phyloP scores from a whole-genome alignment of 2,797 vertebrate genomes.

The Ataeniobius toweri region DNA sequence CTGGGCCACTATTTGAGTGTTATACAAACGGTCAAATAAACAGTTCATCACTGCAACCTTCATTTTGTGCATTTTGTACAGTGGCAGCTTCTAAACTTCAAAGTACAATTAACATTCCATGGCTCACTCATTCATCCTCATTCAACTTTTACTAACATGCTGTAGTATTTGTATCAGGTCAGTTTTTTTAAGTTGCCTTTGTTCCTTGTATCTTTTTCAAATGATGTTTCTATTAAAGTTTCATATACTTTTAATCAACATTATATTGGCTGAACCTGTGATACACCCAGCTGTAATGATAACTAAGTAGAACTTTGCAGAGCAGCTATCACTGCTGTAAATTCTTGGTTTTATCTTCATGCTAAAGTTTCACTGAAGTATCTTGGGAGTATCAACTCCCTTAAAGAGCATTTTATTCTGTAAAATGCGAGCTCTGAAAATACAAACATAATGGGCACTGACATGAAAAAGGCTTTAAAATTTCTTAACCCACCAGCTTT shows the following conservation, averaged over 20 bases:
- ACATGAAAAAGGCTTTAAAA: not conserved
- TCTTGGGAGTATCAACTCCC: slow-evolving; percentile 8
- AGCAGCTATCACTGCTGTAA: not conserved
- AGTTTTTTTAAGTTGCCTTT: not conserved
- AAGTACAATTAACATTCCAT: not conserved
- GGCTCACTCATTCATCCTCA: not conserved
- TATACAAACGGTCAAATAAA: not conserved
- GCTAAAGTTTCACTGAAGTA: not conserved
- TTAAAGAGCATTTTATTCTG: not conserved
- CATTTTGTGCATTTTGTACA: not conserved
- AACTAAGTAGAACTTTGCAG: not conserved
- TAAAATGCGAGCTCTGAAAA: not conserved
- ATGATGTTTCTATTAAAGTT: not conserved
- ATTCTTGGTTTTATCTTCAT: slow-evolving; percentile 9
- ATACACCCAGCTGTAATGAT: not conserved
- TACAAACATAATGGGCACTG: not conserved
- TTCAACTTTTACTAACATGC: not conserved
- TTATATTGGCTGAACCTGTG: not conserved
- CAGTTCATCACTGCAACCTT: not conserved
- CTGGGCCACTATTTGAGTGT: no score
- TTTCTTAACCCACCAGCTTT: not conserved
- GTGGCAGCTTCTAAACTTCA: not conserved
- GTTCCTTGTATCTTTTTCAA: not conserved
- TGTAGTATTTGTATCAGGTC: not conserved
- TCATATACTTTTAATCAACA: not conserved